Base-by-base conservation (phyloP, 2,113 vertebrate species). In the Dermatemys mawii region DNA sequence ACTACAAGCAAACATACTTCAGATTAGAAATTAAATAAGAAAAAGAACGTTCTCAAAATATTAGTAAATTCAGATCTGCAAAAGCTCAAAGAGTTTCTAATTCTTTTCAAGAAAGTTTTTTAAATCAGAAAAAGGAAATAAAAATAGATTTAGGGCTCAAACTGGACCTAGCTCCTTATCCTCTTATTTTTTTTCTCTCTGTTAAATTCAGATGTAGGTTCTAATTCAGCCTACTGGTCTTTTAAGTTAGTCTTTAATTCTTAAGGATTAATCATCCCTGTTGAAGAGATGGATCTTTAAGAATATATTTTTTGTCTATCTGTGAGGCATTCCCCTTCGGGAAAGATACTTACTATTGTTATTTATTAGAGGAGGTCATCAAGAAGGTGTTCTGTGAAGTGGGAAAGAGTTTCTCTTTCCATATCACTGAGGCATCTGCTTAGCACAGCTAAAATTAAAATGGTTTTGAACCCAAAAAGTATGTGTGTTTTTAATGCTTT, bases 161-260 rank as follows among this genome's bases (percentile, higher is more conserved):
- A 90, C 84, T 87, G 60, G 44, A 49, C 89, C 81, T 84, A 93
- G 21, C 54, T 83, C 60, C 80, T 95, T 35, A 54, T 16, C n/a
- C 9, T 88, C 78, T 41, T 26, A 11, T 57, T 27, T 29, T 51
- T 51, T 73, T 46, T n/a, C 73, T 50, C 87, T 82, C 78, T 91
- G 84, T 94, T 96, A 91, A 94, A 63, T 84, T 96, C 88, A 88
- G 55, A 63, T 76, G 89, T 88, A 89, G 91, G 57, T 80, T 93
- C 70, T 84, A 89, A 90, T 96, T 87, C 92, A 90, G 90, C 67
- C 51, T 81, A 80, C 67, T 81, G 86, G 90, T 76, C 54, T 93
- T 83, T 78, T 85, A 94, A 93, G 32, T 63, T 63, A 63, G 60
- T n/a, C 32, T 63, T 63, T 35, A 35, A 19, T 63, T 32, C 32